Evolutionary conservation across 2,888 invertebrate species (phyloP), one percentile per base, ranked within the genome.

Genomic region (Nebria salina): DNA sequence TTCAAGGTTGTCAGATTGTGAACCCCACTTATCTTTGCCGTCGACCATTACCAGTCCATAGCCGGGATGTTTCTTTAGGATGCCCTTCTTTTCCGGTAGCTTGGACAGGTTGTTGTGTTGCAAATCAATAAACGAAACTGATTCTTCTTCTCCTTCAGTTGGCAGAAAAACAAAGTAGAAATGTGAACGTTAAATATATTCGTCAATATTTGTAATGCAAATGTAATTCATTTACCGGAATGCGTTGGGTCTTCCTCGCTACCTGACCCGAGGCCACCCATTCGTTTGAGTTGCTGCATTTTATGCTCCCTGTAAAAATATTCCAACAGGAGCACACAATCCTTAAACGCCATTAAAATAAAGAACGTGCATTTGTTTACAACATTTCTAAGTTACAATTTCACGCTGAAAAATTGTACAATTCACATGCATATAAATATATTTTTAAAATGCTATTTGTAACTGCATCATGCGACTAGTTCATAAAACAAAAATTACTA

Each of bases 81-180:
- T 97, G 82, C 97, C 97, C 89, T 96, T 97, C 90, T 97, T 97
- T 90, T 97, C 96, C 85, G 96, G 95, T 84, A 95, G 90, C 88
- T 95, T 95, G 88, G 94, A 92, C 86, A 93, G 94, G 90, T 94
- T 95, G 83, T 93, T 92, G 84, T 93, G 93, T 82, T 92, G 92
- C 79, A 95, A 92, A 89, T 95, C 95, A 88, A 96, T 95, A 90
- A 96, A 95, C 82, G 95, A 94, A 86, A 95, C 94, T 83, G 91
- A 91, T 87, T 95, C 95, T 89, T 95, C 95, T 89, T 94, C 94
- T 77, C 92, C 93, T 93, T 70, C 26, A 90, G 87, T 65, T 15
- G n/a, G 8, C 9, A 70, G 70, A 13, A 11, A 64, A 13, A n/a
- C 34, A 64, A 64, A 20, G 20, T 20, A 20, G 20, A 20, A 20